phyloP scores from a whole-genome alignment of 2,888 invertebrate genomes.

The Hipparchia semele region DNA sequence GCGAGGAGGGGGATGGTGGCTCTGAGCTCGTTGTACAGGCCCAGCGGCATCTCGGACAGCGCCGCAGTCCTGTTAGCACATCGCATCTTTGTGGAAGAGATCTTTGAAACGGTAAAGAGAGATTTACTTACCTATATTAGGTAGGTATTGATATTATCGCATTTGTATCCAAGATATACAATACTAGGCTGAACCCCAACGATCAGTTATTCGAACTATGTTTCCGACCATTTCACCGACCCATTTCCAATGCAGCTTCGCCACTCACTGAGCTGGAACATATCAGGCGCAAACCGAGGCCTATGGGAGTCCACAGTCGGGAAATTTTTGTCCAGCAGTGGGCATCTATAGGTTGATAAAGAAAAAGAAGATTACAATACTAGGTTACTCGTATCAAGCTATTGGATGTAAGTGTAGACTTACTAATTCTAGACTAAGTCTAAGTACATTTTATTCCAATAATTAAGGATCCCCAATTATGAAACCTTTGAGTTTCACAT shows the following conservation, averaged over 20 bases:
- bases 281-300: too few species aligned
- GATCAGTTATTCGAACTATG: too few species aligned
- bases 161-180: background rate
- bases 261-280: too few species aligned
- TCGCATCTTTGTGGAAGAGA: too few species aligned
- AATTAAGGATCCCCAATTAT: background rate
- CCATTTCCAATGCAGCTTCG: too few species aligned
- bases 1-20: constrained; percentile 87
- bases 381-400: background rate
- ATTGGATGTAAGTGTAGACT: background rate
- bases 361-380: too few species aligned
- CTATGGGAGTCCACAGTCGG: too few species aligned
- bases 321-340: too few species aligned
- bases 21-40: constrained; percentile 88
- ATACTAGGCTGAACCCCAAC: background rate
- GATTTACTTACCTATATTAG: too few species aligned
- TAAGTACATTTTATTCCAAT: background rate
- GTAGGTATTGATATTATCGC: background rate
- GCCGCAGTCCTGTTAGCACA: constrained; percentile 82
- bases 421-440: background rate
- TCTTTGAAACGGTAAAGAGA: too few species aligned
- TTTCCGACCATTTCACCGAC: too few species aligned
- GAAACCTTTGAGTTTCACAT: constrained; percentile 4
- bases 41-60: constrained; percentile 88
- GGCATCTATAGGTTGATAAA: too few species aligned